Evolutionary conservation across 2,797 vertebrate genomes (phyloP).

Genomic region (Tarsius wallacei): DNA sequence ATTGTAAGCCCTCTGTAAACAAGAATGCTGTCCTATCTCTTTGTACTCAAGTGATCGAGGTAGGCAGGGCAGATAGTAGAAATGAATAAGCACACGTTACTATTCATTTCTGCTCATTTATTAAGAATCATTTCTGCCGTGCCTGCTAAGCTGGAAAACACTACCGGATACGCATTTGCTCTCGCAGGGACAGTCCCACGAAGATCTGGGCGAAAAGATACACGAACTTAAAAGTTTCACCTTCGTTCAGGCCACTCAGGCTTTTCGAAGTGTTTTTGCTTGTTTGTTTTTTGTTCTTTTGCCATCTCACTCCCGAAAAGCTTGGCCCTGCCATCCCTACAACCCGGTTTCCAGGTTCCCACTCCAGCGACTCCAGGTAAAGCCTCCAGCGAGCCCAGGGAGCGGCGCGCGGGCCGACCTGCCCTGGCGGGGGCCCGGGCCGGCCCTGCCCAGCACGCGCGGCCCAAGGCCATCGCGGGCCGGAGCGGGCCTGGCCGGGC

Average conservation of each 20-base stretch:
- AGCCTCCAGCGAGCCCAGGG: rapidly evolving
- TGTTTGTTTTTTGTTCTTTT: background rate
- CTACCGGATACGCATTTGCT: background rate
- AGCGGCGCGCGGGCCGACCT: background rate
- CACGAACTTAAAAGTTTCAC: background rate
- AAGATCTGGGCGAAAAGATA: background rate
- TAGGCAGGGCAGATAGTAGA: background rate
- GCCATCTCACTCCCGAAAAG: background rate
- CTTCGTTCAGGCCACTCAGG: background rate
- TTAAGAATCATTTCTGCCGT: background rate
- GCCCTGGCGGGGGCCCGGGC: background rate
- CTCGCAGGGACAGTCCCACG: background rate
- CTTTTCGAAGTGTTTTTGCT: background rate
- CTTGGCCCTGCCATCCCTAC: background rate
- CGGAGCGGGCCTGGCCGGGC: no score
- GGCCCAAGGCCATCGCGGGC: background rate
- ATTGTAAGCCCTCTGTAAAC: constrained; percentile 36
- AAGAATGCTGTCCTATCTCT: background rate
- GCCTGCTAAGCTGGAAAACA: background rate
- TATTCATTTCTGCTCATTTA: background rate
- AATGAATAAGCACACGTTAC: background rate
- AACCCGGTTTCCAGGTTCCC: rapidly evolving
- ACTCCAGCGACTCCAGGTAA: no score
- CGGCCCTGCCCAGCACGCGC: background rate
- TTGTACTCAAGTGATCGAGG: background rate